Evolutionary conservation across 2,888 invertebrate genomes (phyloP), one percentile per base, ranked within the genome.

Genomic region (Nomada goodeniana): DNA sequence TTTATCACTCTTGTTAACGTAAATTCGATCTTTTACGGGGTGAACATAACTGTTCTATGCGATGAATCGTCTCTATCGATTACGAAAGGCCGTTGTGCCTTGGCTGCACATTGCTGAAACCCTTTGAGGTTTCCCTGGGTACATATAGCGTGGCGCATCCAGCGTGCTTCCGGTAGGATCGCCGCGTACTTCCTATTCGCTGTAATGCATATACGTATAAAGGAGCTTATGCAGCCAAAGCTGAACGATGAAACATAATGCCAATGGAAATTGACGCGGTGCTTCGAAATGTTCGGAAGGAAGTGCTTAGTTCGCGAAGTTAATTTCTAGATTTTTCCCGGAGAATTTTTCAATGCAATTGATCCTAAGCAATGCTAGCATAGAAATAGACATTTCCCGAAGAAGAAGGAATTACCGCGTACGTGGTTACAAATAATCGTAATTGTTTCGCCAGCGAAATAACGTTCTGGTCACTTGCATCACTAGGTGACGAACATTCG

Each of bases 111-210:
- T 79, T 80, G n/a, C 60, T 60, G 65, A 50, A 79, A 63, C 53
- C 70, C 36, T 63, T 71, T 2, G 67, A 61, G 26, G 61, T 67
- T 71, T 67, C 67, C 71, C 20, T 53, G 53, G 53, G 20, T 74
- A 26, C 26, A 26, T 26, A 44, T 67, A 29, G 29, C 77, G 55
- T 69, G 44, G 77, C 36, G 78, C 82, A 82, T 76, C 15, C 61
- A 83, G 65, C 82, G 83, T 83, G 53, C 73, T 83, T 82, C 82
- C 82, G 52, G 82, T 69, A 47, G 29, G 59, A 69, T 60, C 76
- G 68, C 63, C 76, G 68, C 63, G 29, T 55, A 29, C 72, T 81
- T 82, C 76, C 82, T 82, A 82, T 70, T 80, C 61, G 50, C 23
- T 47, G 18, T 15, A 26, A 47, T 47, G 2, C 15, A 47, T 0